phyloP scores from a whole-genome alignment of 2,113 vertebrate species.

The Hemiprocne comata region DNA sequence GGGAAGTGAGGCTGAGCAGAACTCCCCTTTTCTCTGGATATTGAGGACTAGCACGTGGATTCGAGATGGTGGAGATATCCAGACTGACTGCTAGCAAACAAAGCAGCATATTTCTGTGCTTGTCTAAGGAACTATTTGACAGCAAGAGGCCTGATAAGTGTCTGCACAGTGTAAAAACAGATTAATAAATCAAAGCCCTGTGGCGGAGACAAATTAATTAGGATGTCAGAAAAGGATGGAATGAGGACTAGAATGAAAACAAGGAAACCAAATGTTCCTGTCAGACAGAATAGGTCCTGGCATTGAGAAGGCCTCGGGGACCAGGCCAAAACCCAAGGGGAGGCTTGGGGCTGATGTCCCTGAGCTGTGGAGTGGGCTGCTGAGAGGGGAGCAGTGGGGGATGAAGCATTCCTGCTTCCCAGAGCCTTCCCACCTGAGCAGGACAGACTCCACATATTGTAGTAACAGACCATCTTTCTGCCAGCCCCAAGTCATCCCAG shows the following conservation, averaged over 20 bases:
- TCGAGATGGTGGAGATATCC: not conserved
- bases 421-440: not conserved
- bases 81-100: not conserved
- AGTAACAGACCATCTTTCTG: not conserved
- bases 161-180: not conserved
- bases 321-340: not conserved
- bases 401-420: not conserved
- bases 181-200: not conserved
- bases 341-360: not conserved
- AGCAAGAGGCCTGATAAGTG: not conserved
- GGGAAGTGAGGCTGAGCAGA: not conserved
- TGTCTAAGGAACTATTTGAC: not conserved
- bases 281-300: not conserved
- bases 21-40: not conserved
- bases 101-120: not conserved
- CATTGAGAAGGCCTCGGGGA: not conserved
- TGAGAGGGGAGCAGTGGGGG: not conserved
- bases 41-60: fast-evolving
- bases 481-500: not conserved
- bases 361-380: not conserved
- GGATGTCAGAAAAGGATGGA: not conserved
- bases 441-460: not conserved
- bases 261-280: not conserved
- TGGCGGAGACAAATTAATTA: not conserved
- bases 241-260: not conserved